Evolutionary conservation across 2,113 vertebrate genomes (phyloP).

Genomic region (Garra rufa): DNA sequence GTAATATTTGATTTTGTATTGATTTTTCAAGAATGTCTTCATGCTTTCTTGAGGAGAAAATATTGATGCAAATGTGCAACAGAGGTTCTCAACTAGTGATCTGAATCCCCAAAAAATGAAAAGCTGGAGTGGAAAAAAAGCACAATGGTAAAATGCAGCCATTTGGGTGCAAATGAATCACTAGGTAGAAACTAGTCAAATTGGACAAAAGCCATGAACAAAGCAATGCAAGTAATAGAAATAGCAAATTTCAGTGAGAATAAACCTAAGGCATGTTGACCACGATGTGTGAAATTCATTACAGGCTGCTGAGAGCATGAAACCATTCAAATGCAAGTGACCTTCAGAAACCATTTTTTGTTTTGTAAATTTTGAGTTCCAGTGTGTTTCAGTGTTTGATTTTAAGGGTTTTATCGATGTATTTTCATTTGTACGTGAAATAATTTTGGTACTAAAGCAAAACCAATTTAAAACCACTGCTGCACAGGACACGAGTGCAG

Average conservation of each 20-base stretch:
- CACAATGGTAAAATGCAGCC: not conserved
- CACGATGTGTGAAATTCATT: not conserved
- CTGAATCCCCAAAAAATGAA: not conserved
- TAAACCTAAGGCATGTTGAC: constrained; percentile 9
- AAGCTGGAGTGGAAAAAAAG: not conserved
- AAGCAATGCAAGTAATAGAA: not conserved
- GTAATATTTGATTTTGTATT: not conserved
- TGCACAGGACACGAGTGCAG: not conserved
- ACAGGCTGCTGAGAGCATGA: not conserved
- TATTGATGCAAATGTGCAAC: not conserved
- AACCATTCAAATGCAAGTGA: not conserved
- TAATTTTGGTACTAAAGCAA: not conserved
- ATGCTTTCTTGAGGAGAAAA: not conserved
- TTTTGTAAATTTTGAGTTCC: not conserved
- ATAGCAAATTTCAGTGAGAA: not conserved
- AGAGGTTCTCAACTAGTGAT: not conserved
- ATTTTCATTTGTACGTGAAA: not conserved
- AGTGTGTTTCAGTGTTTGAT: not conserved
- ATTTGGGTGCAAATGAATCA: not conserved
- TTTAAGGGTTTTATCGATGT: not conserved
- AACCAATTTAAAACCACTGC: not conserved
- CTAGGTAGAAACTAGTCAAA: not conserved
- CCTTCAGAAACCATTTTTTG: not conserved
- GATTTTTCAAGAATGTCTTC: not conserved
- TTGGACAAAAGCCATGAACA: not conserved